Base-by-base conservation (phyloP, 1,140 invertebrate genomes). In the Diabrotica virgifera region DNA sequence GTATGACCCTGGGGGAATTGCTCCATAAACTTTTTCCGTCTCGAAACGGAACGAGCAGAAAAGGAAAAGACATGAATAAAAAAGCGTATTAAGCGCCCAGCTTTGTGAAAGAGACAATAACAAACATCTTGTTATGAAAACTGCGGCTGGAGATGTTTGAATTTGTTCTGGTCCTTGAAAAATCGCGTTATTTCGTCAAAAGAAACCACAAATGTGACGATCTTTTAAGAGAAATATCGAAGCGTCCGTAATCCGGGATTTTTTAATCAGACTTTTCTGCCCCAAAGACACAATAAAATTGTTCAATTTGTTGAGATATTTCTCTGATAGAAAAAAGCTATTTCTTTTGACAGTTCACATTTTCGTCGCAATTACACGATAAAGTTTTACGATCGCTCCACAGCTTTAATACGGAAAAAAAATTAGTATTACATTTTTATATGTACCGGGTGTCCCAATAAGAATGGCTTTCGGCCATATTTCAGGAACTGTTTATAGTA, bases 41-140 rank as follows among this genome's bases (percentile, higher is more conserved):
- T 46, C 40, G n/a, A 46, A 46, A 46, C 40, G 40, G n/a, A 46
- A n/a, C 40, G 40, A 46, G 40, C 5, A 46, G 40, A 46, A 46
- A 46, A 46, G 40, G n/a, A 46, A 46, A n/a, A 46, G 40, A 46
- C 40, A 46, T 46, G 40, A 46, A 46, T 46, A 46, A 24, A 46
- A 46, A 46, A 46, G 40, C 40, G 40, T 46, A 46, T 46, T 46
- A 46, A 46, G 40, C 40, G n/a, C n/a, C n/a, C 40, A 46, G 40
- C 40, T 46, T 46, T 46, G 40, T 46, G 40, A 46, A 46, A 46
- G 40, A 46, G 40, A 46, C 40, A 46, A 46, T 46, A 46, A 46
- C 40, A 46, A 46, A 46, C 40, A 46, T 46, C 40, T 46, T 46
- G 40, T 46, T 46, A 46, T 46, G 40, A 46, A 46, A 46, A 46